Percentiles rank a stretch among this genome's conserved stretches.
Conservation (phyloP, 2,888 invertebrate species). For the Eilema depressum region DNA sequence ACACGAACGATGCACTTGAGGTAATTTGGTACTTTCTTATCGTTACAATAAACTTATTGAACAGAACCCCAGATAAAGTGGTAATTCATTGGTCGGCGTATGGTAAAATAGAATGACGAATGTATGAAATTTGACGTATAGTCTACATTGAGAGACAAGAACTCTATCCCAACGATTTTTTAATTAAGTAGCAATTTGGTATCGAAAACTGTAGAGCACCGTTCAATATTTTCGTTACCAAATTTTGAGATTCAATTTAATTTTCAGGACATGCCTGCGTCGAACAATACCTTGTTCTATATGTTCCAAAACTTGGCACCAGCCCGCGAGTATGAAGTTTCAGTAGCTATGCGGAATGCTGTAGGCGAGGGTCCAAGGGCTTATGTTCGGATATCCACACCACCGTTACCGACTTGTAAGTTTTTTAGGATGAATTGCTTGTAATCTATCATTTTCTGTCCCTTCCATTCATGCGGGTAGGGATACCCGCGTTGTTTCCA, state of each 20-base stretch:
- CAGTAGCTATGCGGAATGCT: slow-evolving; percentile 92
- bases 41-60: background rate
- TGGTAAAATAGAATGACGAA: no score
- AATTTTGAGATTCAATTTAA: slow-evolving; percentile 4
- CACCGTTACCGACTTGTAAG: slow-evolving; percentile 89
- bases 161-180: no score
- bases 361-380: slow-evolving; percentile 93
- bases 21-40: slow-evolving; percentile 65
- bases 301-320: slow-evolving; percentile 92
- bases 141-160: no score
- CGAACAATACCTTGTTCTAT: slow-evolving; percentile 90
- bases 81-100: no score
- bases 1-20: slow-evolving; percentile 89
- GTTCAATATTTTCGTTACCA: background rate
- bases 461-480: background rate
- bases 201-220: background rate
- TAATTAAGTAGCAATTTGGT: background rate
- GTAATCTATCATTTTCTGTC: background rate
- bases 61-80: no score
- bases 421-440: slow-evolving; percentile 23
- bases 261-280: slow-evolving; percentile 91
- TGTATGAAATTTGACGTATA: no score
- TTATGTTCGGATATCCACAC: slow-evolving; percentile 89
- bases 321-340: slow-evolving; percentile 91
- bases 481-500: background rate